These are phyloP conservation scores for Parotocinclus haroldoi DNA, from an alignment of 2,797 vertebrate genomes.

Conservation along the genomic window DNA sequence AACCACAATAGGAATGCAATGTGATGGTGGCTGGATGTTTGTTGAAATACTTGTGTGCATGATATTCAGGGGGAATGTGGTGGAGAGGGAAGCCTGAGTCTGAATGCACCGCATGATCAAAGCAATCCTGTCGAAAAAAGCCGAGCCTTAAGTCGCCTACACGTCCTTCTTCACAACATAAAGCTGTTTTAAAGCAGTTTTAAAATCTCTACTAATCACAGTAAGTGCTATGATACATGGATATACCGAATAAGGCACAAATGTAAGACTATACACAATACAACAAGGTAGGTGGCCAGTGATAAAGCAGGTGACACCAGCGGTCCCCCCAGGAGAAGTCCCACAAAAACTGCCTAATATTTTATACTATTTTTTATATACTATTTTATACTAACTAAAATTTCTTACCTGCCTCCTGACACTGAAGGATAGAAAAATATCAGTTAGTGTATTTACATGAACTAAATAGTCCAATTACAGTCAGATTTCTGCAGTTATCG, in stretches of 20 bases:
- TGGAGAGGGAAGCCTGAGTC: conserved; percentile 22
- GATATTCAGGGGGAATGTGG: conserved; percentile 27
- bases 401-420: conserved; percentile 62
- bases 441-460: background rate
- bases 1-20: conserved; percentile 8
- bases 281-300: background rate
- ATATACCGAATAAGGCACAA: conserved; percentile 2
- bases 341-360: conserved; percentile 61
- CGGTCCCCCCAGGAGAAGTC: conserved; percentile 34
- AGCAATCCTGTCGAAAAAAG: background rate
- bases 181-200: background rate
- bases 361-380: no score
- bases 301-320: background rate
- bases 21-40: conserved; percentile 39
- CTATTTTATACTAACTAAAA: no score
- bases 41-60: conserved; percentile 17
- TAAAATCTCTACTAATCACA: no score
- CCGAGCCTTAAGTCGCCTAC: background rate
- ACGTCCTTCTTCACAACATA: background rate
- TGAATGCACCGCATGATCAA: conserved; percentile 28
- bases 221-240: background rate
- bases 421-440: conserved; percentile 29
- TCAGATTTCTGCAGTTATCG: conserved; percentile 3
- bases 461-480: background rate
- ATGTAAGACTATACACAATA: background rate